phyloP scores from a whole-genome alignment of 2,113 vertebrate species.

The Sebastes schlegelii region DNA sequence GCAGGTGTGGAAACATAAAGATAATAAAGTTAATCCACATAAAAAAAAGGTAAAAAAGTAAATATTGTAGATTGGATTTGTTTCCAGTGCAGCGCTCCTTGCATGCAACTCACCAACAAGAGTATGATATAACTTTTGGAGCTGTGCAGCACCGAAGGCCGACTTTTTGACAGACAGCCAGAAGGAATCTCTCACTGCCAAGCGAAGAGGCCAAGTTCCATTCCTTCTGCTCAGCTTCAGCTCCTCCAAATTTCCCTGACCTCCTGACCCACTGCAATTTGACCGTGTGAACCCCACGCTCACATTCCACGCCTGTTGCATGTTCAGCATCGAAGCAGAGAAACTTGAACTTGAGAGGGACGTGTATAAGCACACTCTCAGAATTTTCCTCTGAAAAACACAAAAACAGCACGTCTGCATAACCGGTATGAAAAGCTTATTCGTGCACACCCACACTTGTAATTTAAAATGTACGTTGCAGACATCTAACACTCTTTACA shows the following conservation, averaged over 20 bases:
- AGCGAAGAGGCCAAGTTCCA: slow-evolving; percentile 76
- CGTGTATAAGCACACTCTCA: neutral
- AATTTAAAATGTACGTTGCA: neutral
- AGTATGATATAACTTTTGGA: slow-evolving; percentile 66
- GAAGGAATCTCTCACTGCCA: slow-evolving; percentile 74
- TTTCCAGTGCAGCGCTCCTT: slow-evolving; percentile 35
- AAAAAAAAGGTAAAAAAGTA: neutral
- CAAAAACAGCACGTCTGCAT: neutral
- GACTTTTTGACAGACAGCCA: slow-evolving; percentile 69
- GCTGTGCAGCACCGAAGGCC: slow-evolving; percentile 46
- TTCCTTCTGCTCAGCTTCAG: slow-evolving; percentile 69
- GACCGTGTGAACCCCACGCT: slow-evolving; percentile 62
- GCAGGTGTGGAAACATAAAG: neutral
- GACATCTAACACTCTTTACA: neutral
- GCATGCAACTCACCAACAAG: slow-evolving; percentile 45
- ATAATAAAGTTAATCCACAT: neutral
- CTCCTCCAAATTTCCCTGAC: slow-evolving; percentile 70
- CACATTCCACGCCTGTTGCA: slow-evolving; percentile 62
- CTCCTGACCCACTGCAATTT: slow-evolving; percentile 72
- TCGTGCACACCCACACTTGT: neutral
- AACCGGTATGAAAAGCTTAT: neutral
- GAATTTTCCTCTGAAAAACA: neutral
- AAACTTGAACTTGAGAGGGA: slow-evolving; percentile 38
- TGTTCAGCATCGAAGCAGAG: slow-evolving; percentile 40
- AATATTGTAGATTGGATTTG: neutral